Conservation (phyloP, 2,888 invertebrate genomes). For the Acronicta psi region DNA sequence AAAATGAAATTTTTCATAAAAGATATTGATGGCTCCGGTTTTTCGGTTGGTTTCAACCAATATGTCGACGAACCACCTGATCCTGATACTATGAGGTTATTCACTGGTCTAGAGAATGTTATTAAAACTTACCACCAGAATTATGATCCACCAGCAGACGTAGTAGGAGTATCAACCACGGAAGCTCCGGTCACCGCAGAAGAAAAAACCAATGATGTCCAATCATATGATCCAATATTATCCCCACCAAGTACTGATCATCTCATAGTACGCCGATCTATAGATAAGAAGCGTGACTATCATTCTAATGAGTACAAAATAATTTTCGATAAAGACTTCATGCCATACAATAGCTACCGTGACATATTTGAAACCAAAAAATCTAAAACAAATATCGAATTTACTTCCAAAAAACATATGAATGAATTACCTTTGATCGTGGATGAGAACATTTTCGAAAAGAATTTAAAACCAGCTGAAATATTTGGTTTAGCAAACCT, state of each 20-base stretch:
- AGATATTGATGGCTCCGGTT: conserved; percentile 78
- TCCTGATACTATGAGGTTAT: conserved; percentile 73
- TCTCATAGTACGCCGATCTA: conserved; percentile 59
- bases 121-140: conserved; percentile 73
- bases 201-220: conserved; percentile 27
- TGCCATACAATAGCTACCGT: conserved; percentile 65
- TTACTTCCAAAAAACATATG: conserved; percentile 8
- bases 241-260: conserved; percentile 53
- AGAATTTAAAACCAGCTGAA: conserved; percentile 70
- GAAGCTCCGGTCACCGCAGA: conserved; percentile 31
- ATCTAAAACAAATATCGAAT: conserved; percentile 33
- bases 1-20: conserved; percentile 75
- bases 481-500: conserved; percentile 68
- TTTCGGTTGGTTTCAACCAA: conserved; percentile 80
- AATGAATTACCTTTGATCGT: conserved; percentile 50
- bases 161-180: neutral
- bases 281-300: conserved; percentile 58
- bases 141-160: conserved; percentile 53
- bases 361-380: conserved; percentile 62
- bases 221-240: too few relatives aligned
- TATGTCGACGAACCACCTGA: conserved; percentile 79
- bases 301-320: conserved; percentile 70
- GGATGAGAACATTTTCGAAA: conserved; percentile 65
- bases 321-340: conserved; percentile 60
- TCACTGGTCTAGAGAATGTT: conserved; percentile 76